Evolutionary conservation across 2,797 vertebrate species (phyloP).

Genomic region (Myiothlypis coronata): DNA sequence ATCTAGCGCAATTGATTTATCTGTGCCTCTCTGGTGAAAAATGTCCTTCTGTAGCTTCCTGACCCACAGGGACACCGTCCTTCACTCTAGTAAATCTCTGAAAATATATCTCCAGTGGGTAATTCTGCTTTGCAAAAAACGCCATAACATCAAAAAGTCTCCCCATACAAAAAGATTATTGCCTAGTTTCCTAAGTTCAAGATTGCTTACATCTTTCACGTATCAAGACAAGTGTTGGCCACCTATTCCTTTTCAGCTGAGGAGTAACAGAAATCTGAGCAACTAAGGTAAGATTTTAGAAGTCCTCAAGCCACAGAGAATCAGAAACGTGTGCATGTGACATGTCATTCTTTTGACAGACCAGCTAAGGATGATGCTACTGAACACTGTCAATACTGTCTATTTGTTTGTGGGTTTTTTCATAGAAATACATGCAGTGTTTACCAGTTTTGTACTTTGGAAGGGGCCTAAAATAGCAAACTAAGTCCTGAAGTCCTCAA

Average conservation of each 20-base stretch:
- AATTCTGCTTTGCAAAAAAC: background rate
- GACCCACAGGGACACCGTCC: background rate
- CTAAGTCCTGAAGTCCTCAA: background rate
- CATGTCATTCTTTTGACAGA: background rate
- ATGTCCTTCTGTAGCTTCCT: background rate
- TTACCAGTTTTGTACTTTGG: background rate
- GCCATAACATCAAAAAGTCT: background rate
- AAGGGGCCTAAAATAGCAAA: background rate
- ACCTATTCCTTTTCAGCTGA: background rate
- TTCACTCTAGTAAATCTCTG: background rate
- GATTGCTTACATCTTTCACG: fast-evolving
- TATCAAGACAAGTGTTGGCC: background rate
- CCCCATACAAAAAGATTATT: background rate
- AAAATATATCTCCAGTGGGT: background rate
- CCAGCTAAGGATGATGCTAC: background rate
- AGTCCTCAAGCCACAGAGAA: background rate
- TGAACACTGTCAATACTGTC: fast-evolving
- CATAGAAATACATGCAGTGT: background rate
- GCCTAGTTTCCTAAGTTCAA: background rate
- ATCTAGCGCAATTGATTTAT: background rate
- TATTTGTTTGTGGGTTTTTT: background rate
- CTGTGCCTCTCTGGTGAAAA: background rate
- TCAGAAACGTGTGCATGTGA: background rate
- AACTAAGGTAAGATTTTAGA: background rate
- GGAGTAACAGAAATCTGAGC: background rate